Evolutionary conservation across 2,113 vertebrate genomes (phyloP).

Genomic region (Corythornis madagascariensis): DNA sequence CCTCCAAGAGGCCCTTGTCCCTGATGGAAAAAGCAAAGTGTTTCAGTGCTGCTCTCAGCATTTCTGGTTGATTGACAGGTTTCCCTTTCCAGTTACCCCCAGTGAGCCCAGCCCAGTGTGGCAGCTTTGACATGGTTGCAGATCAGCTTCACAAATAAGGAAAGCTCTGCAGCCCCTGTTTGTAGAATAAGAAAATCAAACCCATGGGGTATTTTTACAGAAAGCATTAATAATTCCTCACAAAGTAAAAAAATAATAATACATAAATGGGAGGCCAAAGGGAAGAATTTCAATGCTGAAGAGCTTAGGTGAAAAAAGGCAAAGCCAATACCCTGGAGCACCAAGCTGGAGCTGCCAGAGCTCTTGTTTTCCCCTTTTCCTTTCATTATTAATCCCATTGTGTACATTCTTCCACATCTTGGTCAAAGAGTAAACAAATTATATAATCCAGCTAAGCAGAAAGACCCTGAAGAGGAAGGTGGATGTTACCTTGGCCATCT

Average conservation of each 20-base stretch:
- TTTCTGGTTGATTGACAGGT: constrained; percentile 5
- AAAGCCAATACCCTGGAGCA: background rate
- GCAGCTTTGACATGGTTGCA: background rate
- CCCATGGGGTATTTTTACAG: background rate
- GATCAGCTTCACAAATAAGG: background rate
- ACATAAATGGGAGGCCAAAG: background rate
- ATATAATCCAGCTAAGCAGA: background rate
- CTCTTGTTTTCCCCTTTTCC: background rate
- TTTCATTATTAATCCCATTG: background rate
- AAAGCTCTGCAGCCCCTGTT: background rate
- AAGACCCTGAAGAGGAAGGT: background rate
- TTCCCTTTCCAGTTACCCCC: background rate
- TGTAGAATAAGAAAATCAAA: background rate
- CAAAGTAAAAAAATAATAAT: background rate
- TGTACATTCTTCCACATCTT: background rate
- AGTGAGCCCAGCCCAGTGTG: background rate
- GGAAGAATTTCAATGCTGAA: background rate
- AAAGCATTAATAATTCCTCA: background rate
- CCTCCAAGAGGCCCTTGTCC: constrained; percentile 43
- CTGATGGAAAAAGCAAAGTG: constrained; percentile 35
- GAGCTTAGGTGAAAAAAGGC: background rate
- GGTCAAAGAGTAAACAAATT: background rate
- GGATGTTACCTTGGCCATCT: background rate
- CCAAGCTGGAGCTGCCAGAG: background rate
- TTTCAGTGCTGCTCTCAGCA: constrained; percentile 40